These are phyloP conservation scores for Amiota mariae DNA, from an alignment of 2,888 invertebrate species.

Conservation along the genomic window DNA sequence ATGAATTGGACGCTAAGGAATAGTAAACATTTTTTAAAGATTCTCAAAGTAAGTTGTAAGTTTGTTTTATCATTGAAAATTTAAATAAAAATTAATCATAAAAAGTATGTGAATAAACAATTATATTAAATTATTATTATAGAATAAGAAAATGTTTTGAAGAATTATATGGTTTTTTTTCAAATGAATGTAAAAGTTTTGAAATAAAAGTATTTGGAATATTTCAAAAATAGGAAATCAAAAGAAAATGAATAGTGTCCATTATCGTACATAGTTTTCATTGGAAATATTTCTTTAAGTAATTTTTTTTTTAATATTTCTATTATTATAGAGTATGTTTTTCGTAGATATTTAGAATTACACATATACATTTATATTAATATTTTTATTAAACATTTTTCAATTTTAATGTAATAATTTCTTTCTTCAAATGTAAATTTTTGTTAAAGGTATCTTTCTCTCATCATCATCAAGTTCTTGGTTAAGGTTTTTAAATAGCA, in stretches of 20 bases:
- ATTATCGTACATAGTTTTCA: conserved; percentile 23
- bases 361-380: conserved; percentile 20
- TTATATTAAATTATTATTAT: too few species aligned
- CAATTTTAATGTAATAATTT: background rate
- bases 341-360: conserved; percentile 6
- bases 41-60: too few species aligned
- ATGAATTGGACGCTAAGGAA: too few species aligned
- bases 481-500: background rate
- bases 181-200: too few species aligned
- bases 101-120: too few species aligned
- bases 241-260: background rate
- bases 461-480: background rate
- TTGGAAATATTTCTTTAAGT: background rate
- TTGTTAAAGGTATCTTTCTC: conserved; percentile 23
- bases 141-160: too few species aligned
- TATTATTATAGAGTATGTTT: conserved; percentile 19
- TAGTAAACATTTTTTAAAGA: too few species aligned
- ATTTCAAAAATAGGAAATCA: too few species aligned
- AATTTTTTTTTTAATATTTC: conserved; percentile 35
- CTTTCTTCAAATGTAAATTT: background rate
- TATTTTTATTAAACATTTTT: conserved; percentile 33
- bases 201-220: too few species aligned
- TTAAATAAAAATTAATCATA: too few species aligned
- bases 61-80: too few species aligned
- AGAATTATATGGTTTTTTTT: too few species aligned